These are phyloP conservation scores for Micrasema minimum DNA, from an alignment of 1,140 invertebrate genomes.

Conservation along the genomic window DNA sequence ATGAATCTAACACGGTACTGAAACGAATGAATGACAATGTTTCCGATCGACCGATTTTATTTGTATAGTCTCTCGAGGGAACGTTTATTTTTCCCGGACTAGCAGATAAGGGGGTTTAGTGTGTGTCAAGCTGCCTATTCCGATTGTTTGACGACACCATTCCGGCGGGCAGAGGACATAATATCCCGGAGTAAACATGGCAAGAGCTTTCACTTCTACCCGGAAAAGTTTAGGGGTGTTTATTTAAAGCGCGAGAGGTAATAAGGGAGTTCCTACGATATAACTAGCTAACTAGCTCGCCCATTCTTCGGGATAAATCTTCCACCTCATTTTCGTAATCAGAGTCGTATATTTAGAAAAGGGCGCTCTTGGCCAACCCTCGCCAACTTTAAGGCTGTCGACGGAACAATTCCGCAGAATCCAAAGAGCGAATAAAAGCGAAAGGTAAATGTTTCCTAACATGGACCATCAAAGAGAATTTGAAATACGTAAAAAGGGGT, in stretches of 20 bases:
- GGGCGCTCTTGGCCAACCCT: background rate
- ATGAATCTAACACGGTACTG: too few relatives aligned
- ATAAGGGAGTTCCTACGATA: background rate
- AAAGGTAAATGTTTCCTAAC: slow-evolving; percentile 7
- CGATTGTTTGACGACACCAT: slow-evolving; percentile 5
- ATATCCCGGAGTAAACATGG: background rate
- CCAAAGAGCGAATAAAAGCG: slow-evolving; percentile 7
- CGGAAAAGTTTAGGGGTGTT: background rate
- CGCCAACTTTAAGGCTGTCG: background rate
- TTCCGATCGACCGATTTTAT: too few relatives aligned
- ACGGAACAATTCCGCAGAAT: slow-evolving; percentile 5
- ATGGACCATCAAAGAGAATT: slow-evolving; percentile 23
- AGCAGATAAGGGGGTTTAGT: background rate
- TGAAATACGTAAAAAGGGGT: slow-evolving; percentile 28
- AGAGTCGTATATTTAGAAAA: slow-evolving; percentile 1
- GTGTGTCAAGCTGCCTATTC: background rate
- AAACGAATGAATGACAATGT: too few relatives aligned
- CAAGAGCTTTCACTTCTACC: background rate
- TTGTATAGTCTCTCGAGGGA: background rate
- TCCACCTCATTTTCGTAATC: slow-evolving; percentile 4
- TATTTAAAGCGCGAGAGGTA: background rate
- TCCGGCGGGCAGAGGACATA: background rate
- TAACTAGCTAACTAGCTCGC: background rate
- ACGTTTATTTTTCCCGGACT: background rate
- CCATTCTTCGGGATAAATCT: background rate